These are phyloP conservation scores for Euglossa dilemma DNA, from an alignment of 1,140 invertebrate species.

Conservation along the genomic window DNA sequence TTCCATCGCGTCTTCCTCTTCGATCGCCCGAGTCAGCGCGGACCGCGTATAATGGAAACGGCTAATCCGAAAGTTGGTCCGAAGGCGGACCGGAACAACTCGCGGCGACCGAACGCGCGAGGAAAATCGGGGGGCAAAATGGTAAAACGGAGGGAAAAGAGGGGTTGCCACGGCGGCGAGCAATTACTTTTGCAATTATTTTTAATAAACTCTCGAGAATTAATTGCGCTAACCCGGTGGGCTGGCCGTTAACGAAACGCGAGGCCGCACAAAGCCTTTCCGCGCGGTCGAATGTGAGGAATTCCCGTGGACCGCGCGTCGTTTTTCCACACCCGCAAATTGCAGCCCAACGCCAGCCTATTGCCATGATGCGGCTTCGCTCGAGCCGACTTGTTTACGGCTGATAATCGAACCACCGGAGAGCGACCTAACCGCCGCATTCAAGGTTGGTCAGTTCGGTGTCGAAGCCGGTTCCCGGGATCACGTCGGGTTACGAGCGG, in stretches of 20 bases:
- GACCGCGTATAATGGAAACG: constrained; percentile 17
- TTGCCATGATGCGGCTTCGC: not conserved
- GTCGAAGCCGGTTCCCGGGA: no score
- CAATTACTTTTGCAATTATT: constrained; percentile 53
- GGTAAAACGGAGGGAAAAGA: not conserved
- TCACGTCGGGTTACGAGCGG: no score
- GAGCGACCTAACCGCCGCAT: no score
- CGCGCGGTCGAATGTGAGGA: constrained; percentile 13
- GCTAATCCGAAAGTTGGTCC: constrained; percentile 25
- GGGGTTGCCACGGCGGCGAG: not conserved
- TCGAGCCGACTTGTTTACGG: not conserved
- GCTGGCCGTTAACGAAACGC: constrained; percentile 9
- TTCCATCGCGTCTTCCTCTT: not conserved
- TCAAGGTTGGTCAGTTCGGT: no score
- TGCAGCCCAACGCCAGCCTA: constrained; percentile 11
- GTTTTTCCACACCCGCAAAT: not conserved
- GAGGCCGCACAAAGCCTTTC: not conserved
- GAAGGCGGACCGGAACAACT: not conserved
- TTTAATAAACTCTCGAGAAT: constrained; percentile 52
- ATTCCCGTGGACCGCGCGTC: not conserved
- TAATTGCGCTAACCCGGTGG: constrained; percentile 38
- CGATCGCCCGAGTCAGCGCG: not conserved
- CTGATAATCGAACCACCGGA: not conserved
- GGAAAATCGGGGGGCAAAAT: not conserved
- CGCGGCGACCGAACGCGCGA: not conserved